Base-by-base conservation (phyloP, 2,797 vertebrate species). In the Pteronotus mesoamericanus region DNA sequence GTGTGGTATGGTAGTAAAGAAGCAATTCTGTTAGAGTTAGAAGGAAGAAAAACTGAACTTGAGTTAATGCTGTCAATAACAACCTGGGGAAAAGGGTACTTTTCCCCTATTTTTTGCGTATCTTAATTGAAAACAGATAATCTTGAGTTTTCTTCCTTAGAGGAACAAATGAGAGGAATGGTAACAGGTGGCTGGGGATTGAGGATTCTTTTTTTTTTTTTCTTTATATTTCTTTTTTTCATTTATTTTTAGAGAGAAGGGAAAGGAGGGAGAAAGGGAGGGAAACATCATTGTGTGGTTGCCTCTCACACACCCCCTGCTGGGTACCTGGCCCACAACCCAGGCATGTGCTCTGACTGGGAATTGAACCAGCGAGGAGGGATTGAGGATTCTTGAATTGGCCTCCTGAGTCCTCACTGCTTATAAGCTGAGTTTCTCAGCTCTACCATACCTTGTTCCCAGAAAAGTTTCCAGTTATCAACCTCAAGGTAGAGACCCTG, bases 21-120 rank as follows among this genome's bases (percentile, higher is more conserved):
- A 93, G 26, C 85, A 82, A 53, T 96, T 93, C 46, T 94, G 32
- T 93, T 77, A 93, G 44, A 91, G 48, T 79, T 74, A 75, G 75
- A 79, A 91, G 44, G 68, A 86, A 61, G 66, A 86, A 57, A 77
- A 77, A 15, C 24, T 89, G 59, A 92, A 46, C 29, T 88, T 86
- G 42, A 3, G 22, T 94, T 77, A 87, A 37, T 79, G 46, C 59
- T 89, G 18, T 89, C 42, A 77, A 44, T 93, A 57, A 85, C 55
- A 85, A 69, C 87, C 19, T 64, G 42, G 39, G 39, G 26, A 57
- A 39, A 10, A 29, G 1, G 11, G 7, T 3, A 51, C 57, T 78
- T 69, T 84, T 68, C 3, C 21, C 22, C 14, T 51, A 0, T 42
- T 78, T 93, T 91, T 93, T 96, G 39, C 86, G 39, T 90, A 61